These are phyloP conservation scores for Pelecanus crispus DNA, from an alignment of 2,113 vertebrate species.

Conservation along the genomic window DNA sequence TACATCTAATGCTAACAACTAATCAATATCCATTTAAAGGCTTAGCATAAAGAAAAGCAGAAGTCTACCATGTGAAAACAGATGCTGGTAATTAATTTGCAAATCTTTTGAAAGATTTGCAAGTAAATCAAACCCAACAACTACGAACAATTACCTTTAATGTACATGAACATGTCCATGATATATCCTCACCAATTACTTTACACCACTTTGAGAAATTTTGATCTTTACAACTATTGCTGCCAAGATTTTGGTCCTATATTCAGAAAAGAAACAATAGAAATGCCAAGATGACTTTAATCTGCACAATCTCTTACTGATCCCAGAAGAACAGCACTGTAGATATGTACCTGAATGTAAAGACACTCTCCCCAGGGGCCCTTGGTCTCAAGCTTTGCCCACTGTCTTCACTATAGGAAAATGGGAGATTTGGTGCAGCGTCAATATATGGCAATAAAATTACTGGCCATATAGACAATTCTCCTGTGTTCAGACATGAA, in stretches of 20 bases:
- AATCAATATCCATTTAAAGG: neutral
- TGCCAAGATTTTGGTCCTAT: neutral
- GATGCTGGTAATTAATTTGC: neutral
- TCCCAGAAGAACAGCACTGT: neutral
- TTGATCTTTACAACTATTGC: neutral
- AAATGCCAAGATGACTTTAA: neutral
- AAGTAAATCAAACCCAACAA: neutral
- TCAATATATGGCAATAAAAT: neutral
- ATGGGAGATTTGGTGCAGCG: neutral
- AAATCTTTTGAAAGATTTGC: neutral
- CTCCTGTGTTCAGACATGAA: neutral
- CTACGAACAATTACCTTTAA: neutral
- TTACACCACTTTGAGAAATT: neutral
- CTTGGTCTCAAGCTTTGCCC: neutral
- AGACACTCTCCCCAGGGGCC: neutral
- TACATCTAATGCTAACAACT: neutral
- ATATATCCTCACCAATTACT: neutral
- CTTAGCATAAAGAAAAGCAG: neutral
- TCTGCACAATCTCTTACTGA: neutral
- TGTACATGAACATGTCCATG: neutral
- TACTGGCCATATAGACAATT: neutral
- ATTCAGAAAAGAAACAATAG: neutral
- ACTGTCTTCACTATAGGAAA: neutral
- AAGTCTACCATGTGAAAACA: neutral
- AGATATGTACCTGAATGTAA: neutral